phyloP scores from a whole-genome alignment of 2,113 vertebrate species.

The Callopanchax toddi region DNA sequence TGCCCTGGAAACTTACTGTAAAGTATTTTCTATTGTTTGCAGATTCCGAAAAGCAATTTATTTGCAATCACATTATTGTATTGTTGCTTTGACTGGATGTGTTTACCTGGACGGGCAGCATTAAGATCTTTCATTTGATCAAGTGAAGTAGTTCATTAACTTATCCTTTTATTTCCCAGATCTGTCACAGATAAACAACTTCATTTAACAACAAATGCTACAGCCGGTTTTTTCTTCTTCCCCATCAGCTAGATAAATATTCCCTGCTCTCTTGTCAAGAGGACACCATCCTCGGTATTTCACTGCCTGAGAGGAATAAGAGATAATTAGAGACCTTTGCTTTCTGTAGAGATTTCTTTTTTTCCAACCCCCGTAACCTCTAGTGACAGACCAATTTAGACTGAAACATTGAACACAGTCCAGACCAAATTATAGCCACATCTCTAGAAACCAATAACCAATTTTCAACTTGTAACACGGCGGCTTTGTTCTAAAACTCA shows the following conservation, averaged over 20 bases:
- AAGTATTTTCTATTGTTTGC: neutral
- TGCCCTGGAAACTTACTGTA: too few species aligned
- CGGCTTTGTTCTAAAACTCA: conserved; percentile 67
- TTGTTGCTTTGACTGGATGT: neutral
- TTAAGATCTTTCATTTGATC: conserved; percentile 18
- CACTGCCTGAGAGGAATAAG: conserved; percentile 36
- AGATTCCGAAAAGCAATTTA: neutral
- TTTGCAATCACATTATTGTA: conserved; percentile 1
- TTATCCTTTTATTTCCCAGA: conserved; percentile 1
- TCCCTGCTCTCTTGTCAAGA: conserved; percentile 23
- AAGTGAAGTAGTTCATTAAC: conserved; percentile 9
- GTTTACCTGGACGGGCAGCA: conserved; percentile 11
- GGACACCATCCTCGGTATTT: conserved; percentile 13
- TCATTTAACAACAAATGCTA: conserved; percentile 23
- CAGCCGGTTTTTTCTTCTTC: conserved; percentile 9
- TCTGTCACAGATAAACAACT: conserved; percentile 15
- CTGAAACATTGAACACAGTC: conserved; percentile 65
- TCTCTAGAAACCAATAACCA: conserved; percentile 65
- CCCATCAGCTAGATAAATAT: conserved; percentile 33
- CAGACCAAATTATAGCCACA: conserved; percentile 63
- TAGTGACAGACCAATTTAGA: conserved; percentile 72
- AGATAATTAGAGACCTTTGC: conserved; percentile 59
- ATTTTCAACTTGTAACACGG: conserved; percentile 63
- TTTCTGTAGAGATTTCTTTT: conserved; percentile 33
- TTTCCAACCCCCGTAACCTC: conserved; percentile 45